Evolutionary conservation across 2,888 invertebrate species (phyloP).

Genomic region (Limenitis arthemis): DNA sequence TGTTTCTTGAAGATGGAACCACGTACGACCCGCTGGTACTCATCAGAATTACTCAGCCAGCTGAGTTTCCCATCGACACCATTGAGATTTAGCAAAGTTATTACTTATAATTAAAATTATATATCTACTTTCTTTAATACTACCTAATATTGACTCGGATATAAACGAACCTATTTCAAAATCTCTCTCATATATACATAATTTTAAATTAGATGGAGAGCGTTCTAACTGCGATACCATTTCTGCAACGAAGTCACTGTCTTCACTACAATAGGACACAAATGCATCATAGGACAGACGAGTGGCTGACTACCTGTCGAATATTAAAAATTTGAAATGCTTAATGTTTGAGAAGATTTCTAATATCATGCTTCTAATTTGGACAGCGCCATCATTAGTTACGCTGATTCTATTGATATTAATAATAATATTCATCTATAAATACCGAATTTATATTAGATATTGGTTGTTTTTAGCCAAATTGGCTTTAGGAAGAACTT

Average conservation of each 20-base stretch:
- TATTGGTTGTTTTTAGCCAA: slow-evolving; percentile 72
- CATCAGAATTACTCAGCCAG: slow-evolving; percentile 77
- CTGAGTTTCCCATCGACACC: slow-evolving; percentile 81
- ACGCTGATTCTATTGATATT: slow-evolving; percentile 44
- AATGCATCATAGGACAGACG: no score
- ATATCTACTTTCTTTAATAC: slow-evolving; percentile 75
- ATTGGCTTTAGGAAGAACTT: slow-evolving; percentile 59
- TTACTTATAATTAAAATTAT: slow-evolving; percentile 78
- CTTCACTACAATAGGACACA: slow-evolving; percentile 74
- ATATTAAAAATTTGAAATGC: slow-evolving; percentile 51
- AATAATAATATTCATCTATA: slow-evolving; percentile 40
- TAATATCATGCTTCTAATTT: slow-evolving; percentile 48
- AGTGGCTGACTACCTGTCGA: slow-evolving; percentile 53
- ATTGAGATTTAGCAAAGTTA: slow-evolving; percentile 78
- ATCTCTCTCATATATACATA: slow-evolving; percentile 81
- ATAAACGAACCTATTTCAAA: slow-evolving; percentile 76
- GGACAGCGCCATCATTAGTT: slow-evolving; percentile 55
- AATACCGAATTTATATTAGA: slow-evolving; percentile 62
- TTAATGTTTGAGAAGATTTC: slow-evolving; percentile 54
- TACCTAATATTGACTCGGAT: slow-evolving; percentile 75
- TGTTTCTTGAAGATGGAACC: slow-evolving; percentile 72
- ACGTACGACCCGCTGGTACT: slow-evolving; percentile 73
- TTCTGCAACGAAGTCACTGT: slow-evolving; percentile 73
- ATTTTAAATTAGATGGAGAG: slow-evolving; percentile 69
- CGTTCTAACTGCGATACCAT: slow-evolving; percentile 74